phyloP scores from a whole-genome alignment of 1,140 invertebrate species.

The Cotesia glomerata region DNA sequence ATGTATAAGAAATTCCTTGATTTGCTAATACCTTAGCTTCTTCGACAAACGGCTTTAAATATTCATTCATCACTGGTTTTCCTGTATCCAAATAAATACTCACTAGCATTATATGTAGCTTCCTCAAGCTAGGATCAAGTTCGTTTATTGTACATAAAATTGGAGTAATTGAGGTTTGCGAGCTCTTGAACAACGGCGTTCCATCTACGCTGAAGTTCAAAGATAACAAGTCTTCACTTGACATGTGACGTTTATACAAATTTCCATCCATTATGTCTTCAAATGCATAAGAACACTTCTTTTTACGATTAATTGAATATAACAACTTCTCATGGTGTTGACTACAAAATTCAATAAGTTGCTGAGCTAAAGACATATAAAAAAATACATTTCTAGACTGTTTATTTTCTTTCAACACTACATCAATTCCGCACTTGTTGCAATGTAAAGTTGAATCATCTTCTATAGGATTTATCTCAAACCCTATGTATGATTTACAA shows the following conservation, averaged over 20 bases:
- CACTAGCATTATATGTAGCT: slow-evolving; percentile 23
- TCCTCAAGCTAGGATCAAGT: neutral
- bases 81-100: slow-evolving; percentile 34
- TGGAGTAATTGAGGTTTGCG: slow-evolving; percentile 23
- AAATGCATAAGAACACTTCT: neutral
- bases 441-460: too few relatives aligned
- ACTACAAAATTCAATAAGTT: too few relatives aligned
- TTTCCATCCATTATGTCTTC: slow-evolving; percentile 2
- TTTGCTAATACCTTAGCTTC: slow-evolving; percentile 20
- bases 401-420: too few relatives aligned
- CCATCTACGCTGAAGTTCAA: slow-evolving; percentile 36
- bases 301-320: neutral
- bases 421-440: too few relatives aligned
- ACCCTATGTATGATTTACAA: too few relatives aligned
- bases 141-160: slow-evolving; percentile 35
- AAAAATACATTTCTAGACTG: too few relatives aligned
- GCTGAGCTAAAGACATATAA: too few relatives aligned
- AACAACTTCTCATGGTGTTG: neutral
- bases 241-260: neutral
- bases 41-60: slow-evolving; percentile 36
- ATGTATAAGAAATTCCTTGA: slow-evolving; percentile 33
- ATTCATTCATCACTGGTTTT: slow-evolving; percentile 38
- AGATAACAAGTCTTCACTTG: neutral
- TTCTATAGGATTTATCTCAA: too few relatives aligned
- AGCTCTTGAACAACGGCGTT: slow-evolving; percentile 34